A percentile compares a stretch with the other conserved stretches of the same genome.
These are phyloP conservation scores for Hydropsyche betteni DNA, from an alignment of 2,888 invertebrate species.

Conservation along the genomic window DNA sequence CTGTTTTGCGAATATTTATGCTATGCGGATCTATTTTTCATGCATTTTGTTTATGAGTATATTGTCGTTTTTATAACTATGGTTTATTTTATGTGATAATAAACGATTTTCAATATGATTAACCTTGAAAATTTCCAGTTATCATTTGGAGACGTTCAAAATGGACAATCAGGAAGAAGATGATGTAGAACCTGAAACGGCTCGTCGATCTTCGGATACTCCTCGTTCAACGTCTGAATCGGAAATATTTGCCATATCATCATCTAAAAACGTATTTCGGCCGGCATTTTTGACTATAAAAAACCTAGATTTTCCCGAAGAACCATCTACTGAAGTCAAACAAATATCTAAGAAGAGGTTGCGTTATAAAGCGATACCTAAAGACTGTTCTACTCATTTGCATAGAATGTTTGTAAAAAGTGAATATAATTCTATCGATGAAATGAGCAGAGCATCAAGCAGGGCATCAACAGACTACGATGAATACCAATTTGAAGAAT, in stretches of 20 bases:
- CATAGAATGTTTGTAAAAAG: slow-evolving; percentile 51
- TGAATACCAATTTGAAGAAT: slow-evolving; percentile 47
- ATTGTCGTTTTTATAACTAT: too few relatives aligned
- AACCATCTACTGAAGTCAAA: slow-evolving; percentile 22
- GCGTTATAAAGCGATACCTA: slow-evolving; percentile 50
- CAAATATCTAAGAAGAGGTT: slow-evolving; percentile 41
- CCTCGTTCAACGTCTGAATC: slow-evolving; percentile 41
- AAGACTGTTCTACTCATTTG: slow-evolving; percentile 48
- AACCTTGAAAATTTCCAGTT: slow-evolving; percentile 29
- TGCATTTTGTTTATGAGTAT: too few relatives aligned
- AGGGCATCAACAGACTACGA: slow-evolving; percentile 50
- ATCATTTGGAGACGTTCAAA: slow-evolving; percentile 36
- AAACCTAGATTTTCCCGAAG: slow-evolving; percentile 45
- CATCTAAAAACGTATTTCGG: slow-evolving; percentile 48
- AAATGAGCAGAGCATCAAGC: slow-evolving; percentile 44
- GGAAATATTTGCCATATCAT: slow-evolving; percentile 46
- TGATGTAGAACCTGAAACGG: background rate
- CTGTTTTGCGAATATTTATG: too few relatives aligned
- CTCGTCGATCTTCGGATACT: slow-evolving; percentile 7
- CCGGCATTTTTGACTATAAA: slow-evolving; percentile 50
- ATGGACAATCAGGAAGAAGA: slow-evolving; percentile 31
- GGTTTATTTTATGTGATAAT: too few relatives aligned
- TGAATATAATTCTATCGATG: slow-evolving; percentile 23
- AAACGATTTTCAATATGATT: too few relatives aligned
- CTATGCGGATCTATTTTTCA: too few relatives aligned